Conservation (phyloP, 1,140 invertebrate species). For the Cherax quadricarinatus region DNA sequence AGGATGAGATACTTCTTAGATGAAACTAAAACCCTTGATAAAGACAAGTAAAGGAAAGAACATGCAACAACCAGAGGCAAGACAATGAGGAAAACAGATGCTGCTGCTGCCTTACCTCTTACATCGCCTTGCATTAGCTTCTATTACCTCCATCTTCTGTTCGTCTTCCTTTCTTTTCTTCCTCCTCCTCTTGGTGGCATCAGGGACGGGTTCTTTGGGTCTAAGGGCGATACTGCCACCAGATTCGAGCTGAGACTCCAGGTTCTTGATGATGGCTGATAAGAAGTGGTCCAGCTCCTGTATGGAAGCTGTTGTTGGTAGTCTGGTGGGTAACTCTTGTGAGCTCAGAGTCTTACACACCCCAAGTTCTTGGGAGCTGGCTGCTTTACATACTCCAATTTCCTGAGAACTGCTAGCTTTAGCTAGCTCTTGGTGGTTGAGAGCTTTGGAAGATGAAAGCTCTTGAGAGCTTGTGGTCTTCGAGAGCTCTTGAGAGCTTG, state of each 20-base stretch:
- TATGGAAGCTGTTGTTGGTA: slow-evolving; percentile 58
- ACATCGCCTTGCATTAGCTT: neutral
- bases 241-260: slow-evolving; percentile 44
- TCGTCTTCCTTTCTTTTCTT: slow-evolving; percentile 55
- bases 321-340: slow-evolving; percentile 38
- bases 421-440: slow-evolving; percentile 43
- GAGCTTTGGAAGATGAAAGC: neutral
- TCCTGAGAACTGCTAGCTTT: slow-evolving; percentile 22
- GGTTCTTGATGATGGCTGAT: slow-evolving; percentile 54
- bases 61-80: no score
- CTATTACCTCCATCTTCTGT: neutral
- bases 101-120: neutral
- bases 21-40: no score
- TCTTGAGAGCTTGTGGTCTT: neutral
- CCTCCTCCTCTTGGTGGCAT: slow-evolving; percentile 24
- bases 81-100: no score
- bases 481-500: neutral
- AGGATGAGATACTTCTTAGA: no score
- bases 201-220: neutral
- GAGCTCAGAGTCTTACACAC: slow-evolving; percentile 14
- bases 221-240: slow-evolving; percentile 5
- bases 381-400: neutral
- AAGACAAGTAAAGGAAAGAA: no score
- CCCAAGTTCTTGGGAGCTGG: slow-evolving; percentile 19
- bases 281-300: slow-evolving; percentile 62